Conservation (phyloP, 2,797 vertebrate species). For the Babyrousa celebensis region DNA sequence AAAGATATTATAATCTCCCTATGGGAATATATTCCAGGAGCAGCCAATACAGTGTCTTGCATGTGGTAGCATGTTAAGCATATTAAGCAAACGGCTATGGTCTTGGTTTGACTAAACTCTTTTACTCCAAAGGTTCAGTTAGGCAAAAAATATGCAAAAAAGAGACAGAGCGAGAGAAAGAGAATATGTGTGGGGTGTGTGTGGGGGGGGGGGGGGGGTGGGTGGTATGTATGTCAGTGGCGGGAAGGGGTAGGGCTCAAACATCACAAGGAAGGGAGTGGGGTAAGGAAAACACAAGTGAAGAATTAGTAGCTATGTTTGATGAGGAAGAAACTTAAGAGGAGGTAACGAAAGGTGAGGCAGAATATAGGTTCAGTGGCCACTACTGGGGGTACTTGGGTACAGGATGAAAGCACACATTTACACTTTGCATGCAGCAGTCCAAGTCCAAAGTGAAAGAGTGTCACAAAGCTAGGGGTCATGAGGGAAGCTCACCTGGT, state of each 20-base stretch:
- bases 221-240: not conserved
- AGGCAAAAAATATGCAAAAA: slow-evolving; percentile 6
- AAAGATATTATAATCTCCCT: not conserved
- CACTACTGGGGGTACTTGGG: fast-evolving
- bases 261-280: not conserved
- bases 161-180: not conserved
- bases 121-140: not conserved
- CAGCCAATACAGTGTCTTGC: not conserved
- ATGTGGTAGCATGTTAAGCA: not conserved
- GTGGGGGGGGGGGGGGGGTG: not conserved
- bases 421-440: not conserved
- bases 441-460: not conserved
- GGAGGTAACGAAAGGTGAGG: not conserved
- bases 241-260: not conserved
- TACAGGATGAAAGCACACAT: not conserved
- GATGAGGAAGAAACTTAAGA: not conserved
- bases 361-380: not conserved
- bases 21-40: not conserved
- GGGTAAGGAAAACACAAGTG: not conserved
- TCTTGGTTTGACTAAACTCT: slow-evolving; percentile 37
- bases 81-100: slow-evolving; percentile 1
- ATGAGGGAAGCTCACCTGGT: not conserved
- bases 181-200: not conserved
- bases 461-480: not conserved
- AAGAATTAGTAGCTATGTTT: not conserved